Evolutionary conservation across 1,140 invertebrate species (phyloP).

Genomic region (Pristionchus pacificus): DNA sequence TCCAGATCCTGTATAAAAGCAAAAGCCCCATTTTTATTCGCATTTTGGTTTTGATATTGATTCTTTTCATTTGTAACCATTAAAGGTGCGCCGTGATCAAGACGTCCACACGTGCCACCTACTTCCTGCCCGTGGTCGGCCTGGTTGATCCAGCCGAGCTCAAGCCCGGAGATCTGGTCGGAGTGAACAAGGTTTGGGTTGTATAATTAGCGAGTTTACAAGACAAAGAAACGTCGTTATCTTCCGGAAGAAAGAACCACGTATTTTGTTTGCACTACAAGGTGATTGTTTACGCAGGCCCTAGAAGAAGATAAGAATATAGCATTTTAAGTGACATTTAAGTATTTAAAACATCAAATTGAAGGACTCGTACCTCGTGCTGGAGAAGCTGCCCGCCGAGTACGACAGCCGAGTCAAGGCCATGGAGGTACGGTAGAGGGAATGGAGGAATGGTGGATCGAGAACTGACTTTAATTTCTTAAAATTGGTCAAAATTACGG

Average conservation of each 20-base stretch:
- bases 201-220: no score
- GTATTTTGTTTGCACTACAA: no score
- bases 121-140: slow-evolving; percentile 97
- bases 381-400: slow-evolving; percentile 94
- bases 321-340: no score
- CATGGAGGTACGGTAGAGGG: slow-evolving; percentile 99
- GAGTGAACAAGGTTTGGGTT: slow-evolving; percentile 75
- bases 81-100: slow-evolving; percentile 95
- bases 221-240: no score
- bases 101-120: slow-evolving; percentile 97
- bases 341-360: not conserved
- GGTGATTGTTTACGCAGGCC: no score
- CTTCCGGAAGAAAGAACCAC: not conserved
- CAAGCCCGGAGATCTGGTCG: slow-evolving; percentile 94
- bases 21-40: not conserved
- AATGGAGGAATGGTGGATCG: no score
- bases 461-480: no score
- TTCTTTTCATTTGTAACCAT: no score
- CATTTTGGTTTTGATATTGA: no score
- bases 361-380: slow-evolving; percentile 92
- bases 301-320: no score
- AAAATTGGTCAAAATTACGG: no score
- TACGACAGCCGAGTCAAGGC: slow-evolving; percentile 98
- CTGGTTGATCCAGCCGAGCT: slow-evolving; percentile 93
- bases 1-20: no score